Evolutionary conservation across 2,113 vertebrate genomes (phyloP).

Genomic region (Cygnus atratus): DNA sequence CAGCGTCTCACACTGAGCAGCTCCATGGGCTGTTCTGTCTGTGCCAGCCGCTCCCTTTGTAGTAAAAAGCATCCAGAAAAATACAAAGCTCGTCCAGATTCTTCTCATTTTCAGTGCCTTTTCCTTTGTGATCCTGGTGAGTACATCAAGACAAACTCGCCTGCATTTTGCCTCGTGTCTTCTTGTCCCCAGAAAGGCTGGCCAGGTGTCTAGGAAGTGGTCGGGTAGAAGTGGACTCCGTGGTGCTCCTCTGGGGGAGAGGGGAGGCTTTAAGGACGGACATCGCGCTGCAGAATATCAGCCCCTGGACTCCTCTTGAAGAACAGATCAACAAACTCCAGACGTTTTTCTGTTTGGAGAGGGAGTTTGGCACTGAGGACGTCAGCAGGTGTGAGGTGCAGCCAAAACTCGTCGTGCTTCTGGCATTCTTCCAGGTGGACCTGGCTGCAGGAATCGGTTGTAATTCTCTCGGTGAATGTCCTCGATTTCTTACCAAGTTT

Average conservation of each 20-base stretch:
- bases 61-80: background rate
- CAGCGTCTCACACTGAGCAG: background rate
- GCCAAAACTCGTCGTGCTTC: background rate
- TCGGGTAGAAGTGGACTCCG: background rate
- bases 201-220: background rate
- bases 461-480: background rate
- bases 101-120: background rate
- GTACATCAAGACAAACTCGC: background rate
- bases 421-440: background rate
- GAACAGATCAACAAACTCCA: background rate
- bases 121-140: background rate
- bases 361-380: background rate
- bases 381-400: background rate
- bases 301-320: background rate
- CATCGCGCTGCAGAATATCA: rapidly evolving
- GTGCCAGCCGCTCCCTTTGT: slow-evolving; percentile 30
- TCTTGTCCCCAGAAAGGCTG: background rate
- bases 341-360: background rate
- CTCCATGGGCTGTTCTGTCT: background rate
- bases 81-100: slow-evolving; percentile 7
- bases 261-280: background rate
- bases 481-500: background rate
- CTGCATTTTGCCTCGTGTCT: rapidly evolving
- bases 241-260: background rate
- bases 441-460: background rate